Conservation (phyloP, 2,113 vertebrate species). For the Gadus chalcogrammus region DNA sequence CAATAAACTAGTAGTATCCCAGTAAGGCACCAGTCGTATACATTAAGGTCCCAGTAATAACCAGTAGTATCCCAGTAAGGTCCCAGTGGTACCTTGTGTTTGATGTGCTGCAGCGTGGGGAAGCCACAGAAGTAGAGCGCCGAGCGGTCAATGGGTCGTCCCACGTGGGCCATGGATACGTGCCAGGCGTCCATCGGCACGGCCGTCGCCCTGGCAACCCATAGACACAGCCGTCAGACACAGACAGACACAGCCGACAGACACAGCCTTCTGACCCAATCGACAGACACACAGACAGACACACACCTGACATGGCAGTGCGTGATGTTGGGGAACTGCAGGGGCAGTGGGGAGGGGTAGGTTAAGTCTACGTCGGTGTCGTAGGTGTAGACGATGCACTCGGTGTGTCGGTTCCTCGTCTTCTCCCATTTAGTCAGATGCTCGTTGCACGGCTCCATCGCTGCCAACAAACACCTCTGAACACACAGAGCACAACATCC, state of each 20-base stretch:
- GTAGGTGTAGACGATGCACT: constrained; percentile 82
- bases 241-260: no score
- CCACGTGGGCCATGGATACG: constrained; percentile 76
- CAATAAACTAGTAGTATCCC: no score
- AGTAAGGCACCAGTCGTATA: no score
- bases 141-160: constrained; percentile 77
- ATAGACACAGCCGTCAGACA: neutral
- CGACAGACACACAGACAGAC: neutral
- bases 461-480: constrained; percentile 85
- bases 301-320: constrained; percentile 80
- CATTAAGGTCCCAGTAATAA: no score
- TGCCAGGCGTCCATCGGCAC: constrained; percentile 92
- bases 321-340: constrained; percentile 81
- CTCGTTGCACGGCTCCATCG: constrained; percentile 84
- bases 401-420: constrained; percentile 85
- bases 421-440: constrained; percentile 81
- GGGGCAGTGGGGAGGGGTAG: constrained; percentile 80
- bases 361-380: constrained; percentile 75
- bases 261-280: neutral
- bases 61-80: neutral
- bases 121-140: constrained; percentile 95
- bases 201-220: constrained; percentile 69
- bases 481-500: neutral
- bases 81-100: constrained; percentile 79
- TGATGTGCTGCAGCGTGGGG: constrained; percentile 93